These are phyloP conservation scores for Charanyca ferruginea DNA, from an alignment of 2,888 invertebrate genomes.

Conservation along the genomic window DNA sequence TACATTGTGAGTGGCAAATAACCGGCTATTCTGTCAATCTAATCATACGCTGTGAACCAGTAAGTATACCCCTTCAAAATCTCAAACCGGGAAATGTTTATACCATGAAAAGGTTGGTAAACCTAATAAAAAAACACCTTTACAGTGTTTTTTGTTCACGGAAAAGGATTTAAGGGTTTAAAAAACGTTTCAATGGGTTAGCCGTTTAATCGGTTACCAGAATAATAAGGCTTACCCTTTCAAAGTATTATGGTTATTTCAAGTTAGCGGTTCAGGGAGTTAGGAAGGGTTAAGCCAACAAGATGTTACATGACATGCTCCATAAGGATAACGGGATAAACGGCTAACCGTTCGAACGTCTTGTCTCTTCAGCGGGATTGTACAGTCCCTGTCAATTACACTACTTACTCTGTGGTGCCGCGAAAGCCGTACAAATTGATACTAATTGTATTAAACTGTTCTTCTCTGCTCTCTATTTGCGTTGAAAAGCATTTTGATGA, in stretches of 20 bases:
- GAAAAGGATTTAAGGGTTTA: not conserved
- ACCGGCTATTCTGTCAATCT: not conserved
- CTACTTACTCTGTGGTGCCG: constrained; percentile 58
- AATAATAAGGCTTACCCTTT: not conserved
- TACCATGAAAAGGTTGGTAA: not conserved
- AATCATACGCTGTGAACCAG: not conserved
- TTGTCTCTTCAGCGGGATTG: not conserved
- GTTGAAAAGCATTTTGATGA: constrained; percentile 68
- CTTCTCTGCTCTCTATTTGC: constrained; percentile 37
- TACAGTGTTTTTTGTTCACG: not conserved
- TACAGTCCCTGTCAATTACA: constrained; percentile 3
- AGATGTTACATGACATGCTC: not conserved
- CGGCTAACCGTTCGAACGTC: not conserved
- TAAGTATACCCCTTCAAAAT: not conserved
- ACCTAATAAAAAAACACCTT: not conserved
- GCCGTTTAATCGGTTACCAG: not conserved
- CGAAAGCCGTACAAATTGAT: constrained; percentile 62
- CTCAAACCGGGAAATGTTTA: no score
- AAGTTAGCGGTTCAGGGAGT: not conserved
- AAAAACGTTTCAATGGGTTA: not conserved
- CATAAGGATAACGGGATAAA: not conserved
- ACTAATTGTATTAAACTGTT: constrained; percentile 63
- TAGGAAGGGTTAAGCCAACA: not conserved
- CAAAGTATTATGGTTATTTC: not conserved
- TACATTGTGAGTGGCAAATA: not conserved